Base-by-base conservation (phyloP, 2,113 vertebrate genomes). In the Anthoscopus minutus region DNA sequence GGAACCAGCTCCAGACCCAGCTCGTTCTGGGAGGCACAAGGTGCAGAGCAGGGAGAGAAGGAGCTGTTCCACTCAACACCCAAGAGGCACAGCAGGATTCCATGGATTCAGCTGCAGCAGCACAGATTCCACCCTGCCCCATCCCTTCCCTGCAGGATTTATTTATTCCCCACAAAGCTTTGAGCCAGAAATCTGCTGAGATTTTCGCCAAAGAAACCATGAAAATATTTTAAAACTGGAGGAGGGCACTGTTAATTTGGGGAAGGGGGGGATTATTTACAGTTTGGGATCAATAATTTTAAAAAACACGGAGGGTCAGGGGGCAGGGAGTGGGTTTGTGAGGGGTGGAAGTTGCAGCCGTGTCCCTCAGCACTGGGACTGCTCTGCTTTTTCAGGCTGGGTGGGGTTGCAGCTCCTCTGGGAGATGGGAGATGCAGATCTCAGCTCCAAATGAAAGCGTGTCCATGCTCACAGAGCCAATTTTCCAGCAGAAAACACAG, bases 381-480 rank as follows among this genome's bases (percentile, higher is more conserved):
- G 60, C n/a, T 58, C 71, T 62, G 38, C 33, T 47, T 23, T 54
- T 19, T 33, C 44, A n/a, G 58, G 47, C 45, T 28, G 45, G 19
- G 14, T 40, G 42, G 69, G 38, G 15, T 25, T 12, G 25, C 37
- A 37, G 50, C 23, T 69, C 40, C 61, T 24, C 73, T 25, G 54
- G 80, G 71, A 42, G 50, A 6, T 28, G 44, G 69, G 35, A 88
- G 25, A 35, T 78, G 27, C 44, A 28, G 45, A 11, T 19, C 50
- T 42, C 11, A 2, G 79, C 70, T 70, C 71, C 9, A 0, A 7
- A 27, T 30, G 13, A 0, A 19, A 37, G 16, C 0, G 0, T 48
- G 65, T 35, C 71, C 6, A 0, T 14, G 44, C 22, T 42, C 45
- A 28, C 2, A 6, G 7, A 70, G 35, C 18, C 4, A 7, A 8